Conservation (phyloP, 2,888 invertebrate species). For the Phengaris alcon region DNA sequence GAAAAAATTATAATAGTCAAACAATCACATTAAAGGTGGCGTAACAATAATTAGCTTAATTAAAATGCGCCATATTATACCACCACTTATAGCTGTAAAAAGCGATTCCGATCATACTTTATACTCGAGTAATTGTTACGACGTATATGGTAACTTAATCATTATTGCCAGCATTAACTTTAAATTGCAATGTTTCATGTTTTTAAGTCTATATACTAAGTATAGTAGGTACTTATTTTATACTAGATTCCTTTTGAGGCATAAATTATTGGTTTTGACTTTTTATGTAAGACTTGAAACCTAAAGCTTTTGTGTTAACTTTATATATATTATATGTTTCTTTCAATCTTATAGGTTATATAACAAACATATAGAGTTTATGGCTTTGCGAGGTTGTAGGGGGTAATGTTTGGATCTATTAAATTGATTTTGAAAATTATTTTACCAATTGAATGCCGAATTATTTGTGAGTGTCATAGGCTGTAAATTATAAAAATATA, state of each 20-base stretch:
- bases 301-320: no score
- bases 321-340: no score
- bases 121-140: conserved; percentile 17
- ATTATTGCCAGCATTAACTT: conserved; percentile 14
- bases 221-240: neutral
- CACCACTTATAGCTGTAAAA: conserved; percentile 4
- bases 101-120: conserved; percentile 14
- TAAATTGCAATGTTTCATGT: conserved; percentile 7
- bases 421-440: no score
- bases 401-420: no score
- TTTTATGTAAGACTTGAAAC: neutral
- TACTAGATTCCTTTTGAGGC: neutral
- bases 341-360: no score
- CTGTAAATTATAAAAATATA: no score
- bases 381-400: no score
- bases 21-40: conserved; percentile 9
- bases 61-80: conserved; percentile 20
- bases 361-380: no score
- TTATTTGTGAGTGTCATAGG: no score
- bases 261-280: conserved; percentile 6
- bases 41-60: conserved; percentile 21
- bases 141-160: conserved; percentile 22
- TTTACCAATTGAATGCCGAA: no score
- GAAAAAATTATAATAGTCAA: neutral
- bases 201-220: conserved; percentile 6